Evolutionary conservation across 2,888 invertebrate species (phyloP).

Genomic region (Drosophila neoperkinsi): DNA sequence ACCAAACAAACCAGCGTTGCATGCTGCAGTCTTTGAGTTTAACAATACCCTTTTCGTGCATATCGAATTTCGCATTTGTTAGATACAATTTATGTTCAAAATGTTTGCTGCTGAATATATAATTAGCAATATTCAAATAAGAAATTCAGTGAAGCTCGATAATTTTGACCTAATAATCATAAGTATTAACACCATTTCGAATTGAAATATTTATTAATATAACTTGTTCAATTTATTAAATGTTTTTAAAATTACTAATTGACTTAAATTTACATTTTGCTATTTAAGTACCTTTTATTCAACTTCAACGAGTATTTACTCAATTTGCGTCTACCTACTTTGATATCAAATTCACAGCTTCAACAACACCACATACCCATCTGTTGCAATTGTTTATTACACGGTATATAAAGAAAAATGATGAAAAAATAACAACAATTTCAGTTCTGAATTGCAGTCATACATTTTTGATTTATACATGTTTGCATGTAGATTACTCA

Average conservation of each 20-base stretch:
- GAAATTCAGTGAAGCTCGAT: not conserved
- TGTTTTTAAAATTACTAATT: not conserved
- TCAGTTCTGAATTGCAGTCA: slow-evolving; percentile 23
- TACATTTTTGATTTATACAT: slow-evolving; percentile 59
- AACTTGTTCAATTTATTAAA: not conserved
- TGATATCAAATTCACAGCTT: not conserved
- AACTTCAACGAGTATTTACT: not conserved
- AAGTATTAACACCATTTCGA: not conserved
- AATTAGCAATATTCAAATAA: not conserved
- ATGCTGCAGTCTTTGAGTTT: not conserved
- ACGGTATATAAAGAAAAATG: slow-evolving; percentile 32
- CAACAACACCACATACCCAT: not conserved
- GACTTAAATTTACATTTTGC: not conserved
- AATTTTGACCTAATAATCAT: not conserved
- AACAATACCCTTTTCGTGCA: slow-evolving; percentile 30
- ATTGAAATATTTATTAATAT: not conserved
- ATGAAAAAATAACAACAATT: slow-evolving; percentile 18
- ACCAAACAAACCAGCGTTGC: slow-evolving; percentile 30
- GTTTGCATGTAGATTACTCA: slow-evolving; percentile 53
- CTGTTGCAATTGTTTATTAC: not conserved
- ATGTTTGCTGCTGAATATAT: not conserved
- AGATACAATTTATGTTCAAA: not conserved
- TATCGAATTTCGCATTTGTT: not conserved
- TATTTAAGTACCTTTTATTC: not conserved
- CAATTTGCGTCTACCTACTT: not conserved